phyloP scores from a whole-genome alignment of 1,140 invertebrate genomes.

The Drosophila parabipectinata region DNA sequence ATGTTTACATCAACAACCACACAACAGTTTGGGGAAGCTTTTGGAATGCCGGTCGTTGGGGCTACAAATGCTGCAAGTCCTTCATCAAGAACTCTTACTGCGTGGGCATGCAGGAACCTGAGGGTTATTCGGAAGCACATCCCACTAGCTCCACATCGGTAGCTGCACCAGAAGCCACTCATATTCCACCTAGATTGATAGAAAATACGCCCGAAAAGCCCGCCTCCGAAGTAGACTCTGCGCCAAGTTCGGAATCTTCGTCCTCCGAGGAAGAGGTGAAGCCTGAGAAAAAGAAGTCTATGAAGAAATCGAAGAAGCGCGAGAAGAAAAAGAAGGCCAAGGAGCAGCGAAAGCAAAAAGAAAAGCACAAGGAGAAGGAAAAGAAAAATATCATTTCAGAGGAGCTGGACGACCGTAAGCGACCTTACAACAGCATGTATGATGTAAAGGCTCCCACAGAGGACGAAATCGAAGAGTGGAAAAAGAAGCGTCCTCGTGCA shows the following conservation, averaged over 20 bases:
- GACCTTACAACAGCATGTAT: slow-evolving; percentile 96
- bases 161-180: slow-evolving; percentile 22
- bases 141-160: slow-evolving; percentile 71
- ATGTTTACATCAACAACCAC: slow-evolving; percentile 96
- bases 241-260: slow-evolving; percentile 49
- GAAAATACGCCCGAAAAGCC: slow-evolving; percentile 11
- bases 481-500: slow-evolving; percentile 91
- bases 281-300: slow-evolving; percentile 86
- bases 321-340: slow-evolving; percentile 85
- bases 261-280: slow-evolving; percentile 64
- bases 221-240: slow-evolving; percentile 78
- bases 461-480: slow-evolving; percentile 97
- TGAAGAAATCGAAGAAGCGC: slow-evolving; percentile 89
- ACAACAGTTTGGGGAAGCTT: slow-evolving; percentile 97
- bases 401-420: slow-evolving; percentile 92
- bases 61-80: slow-evolving; percentile 98
- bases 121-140: slow-evolving; percentile 59
- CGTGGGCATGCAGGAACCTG: slow-evolving; percentile 84
- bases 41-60: slow-evolving; percentile 97
- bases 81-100: slow-evolving; percentile 89
- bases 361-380: slow-evolving; percentile 84
- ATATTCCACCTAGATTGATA: slow-evolving; percentile 6
- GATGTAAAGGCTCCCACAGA: slow-evolving; percentile 93
- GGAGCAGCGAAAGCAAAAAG: slow-evolving; percentile 84
- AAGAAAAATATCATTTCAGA: slow-evolving; percentile 87